Conservation (phyloP, 2,888 invertebrate species). For the Lasioglossum pauxillum region DNA sequence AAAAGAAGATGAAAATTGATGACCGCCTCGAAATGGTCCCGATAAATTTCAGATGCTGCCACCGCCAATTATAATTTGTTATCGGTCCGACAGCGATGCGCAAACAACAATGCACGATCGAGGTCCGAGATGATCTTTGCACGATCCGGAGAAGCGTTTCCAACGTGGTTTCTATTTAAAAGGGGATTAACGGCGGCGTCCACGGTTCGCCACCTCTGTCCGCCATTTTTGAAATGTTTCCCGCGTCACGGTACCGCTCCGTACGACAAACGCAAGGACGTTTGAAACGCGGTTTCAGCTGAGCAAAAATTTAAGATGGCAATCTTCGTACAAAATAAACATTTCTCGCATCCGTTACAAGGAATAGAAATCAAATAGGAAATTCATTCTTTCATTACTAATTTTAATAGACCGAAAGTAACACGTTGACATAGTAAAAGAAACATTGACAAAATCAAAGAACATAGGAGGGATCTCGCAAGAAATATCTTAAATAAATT, state of each 20-base stretch:
- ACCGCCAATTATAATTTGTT: not conserved
- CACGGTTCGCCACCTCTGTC: slow-evolving; percentile 9
- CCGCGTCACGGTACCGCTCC: slow-evolving; percentile 1
- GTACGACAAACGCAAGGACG: slow-evolving; percentile 1
- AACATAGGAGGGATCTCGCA: not conserved
- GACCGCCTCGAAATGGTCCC: not conserved
- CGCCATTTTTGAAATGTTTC: slow-evolving; percentile 12
- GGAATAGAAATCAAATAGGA: no score
- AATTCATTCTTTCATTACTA: no score
- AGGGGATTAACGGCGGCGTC: not conserved
- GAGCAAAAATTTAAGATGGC: not conserved
- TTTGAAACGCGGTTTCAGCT: not conserved
- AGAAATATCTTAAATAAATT: not conserved
- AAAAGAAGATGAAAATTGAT: not conserved
- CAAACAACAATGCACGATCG: not conserved
- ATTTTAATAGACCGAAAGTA: no score
- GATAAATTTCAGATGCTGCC: not conserved
- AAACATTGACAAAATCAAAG: no score
- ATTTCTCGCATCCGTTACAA: no score
- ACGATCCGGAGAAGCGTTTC: not conserved
- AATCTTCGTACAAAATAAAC: no score
- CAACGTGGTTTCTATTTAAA: not conserved
- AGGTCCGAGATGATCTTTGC: not conserved
- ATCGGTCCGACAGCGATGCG: not conserved
- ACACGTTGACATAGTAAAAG: no score